Evolutionary conservation across 2,113 vertebrate species (phyloP).

Genomic region (Strix uralensis): DNA sequence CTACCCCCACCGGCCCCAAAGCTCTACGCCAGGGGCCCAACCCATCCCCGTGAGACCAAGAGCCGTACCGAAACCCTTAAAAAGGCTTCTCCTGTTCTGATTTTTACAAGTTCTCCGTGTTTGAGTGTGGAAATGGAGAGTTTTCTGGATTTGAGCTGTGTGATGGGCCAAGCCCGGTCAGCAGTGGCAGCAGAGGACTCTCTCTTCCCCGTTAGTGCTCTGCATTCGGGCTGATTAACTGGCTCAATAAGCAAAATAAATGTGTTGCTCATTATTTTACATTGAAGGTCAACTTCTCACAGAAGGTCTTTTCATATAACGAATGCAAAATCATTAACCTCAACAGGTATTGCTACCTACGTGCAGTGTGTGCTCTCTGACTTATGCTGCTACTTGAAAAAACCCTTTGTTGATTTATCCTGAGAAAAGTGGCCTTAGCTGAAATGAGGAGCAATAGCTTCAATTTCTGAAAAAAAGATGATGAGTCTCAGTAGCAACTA

Average conservation of each 20-base stretch:
- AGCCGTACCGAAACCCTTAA: background rate
- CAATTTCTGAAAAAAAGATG: background rate
- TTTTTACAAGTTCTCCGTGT: no score
- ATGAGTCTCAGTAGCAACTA: background rate
- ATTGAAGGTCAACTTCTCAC: background rate
- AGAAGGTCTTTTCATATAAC: background rate
- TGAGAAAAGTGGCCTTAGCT: background rate
- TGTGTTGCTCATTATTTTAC: background rate
- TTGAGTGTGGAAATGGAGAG: no score
- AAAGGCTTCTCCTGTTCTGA: no score
- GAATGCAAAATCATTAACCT: background rate
- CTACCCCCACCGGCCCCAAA: no score
- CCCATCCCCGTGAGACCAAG: background rate
- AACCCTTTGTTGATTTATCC: background rate
- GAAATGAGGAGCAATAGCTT: background rate
- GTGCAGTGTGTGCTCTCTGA: background rate
- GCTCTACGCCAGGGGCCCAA: no score
- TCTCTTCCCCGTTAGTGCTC: background rate
- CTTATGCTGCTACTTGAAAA: background rate
- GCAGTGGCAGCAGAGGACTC: no score
- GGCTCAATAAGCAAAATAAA: background rate
- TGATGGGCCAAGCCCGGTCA: no score
- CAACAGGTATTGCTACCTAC: rapidly evolving
- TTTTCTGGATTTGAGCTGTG: no score
- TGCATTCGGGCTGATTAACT: background rate